These are phyloP conservation scores for Lamprotornis superbus DNA, from an alignment of 2,113 vertebrate species.

Conservation along the genomic window DNA sequence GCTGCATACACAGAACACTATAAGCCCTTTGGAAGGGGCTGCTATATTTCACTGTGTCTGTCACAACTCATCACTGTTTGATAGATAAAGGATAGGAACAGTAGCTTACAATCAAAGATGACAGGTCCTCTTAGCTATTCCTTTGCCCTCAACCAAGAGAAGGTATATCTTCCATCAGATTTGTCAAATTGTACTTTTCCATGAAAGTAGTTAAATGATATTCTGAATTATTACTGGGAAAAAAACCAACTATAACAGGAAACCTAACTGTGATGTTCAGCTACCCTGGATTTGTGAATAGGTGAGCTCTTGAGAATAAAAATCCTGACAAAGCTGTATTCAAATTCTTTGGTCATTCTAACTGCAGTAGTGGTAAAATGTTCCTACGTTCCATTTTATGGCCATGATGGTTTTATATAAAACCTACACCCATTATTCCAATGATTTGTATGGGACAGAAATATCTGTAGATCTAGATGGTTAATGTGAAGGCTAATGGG, in stretches of 20 bases:
- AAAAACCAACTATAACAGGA: background rate
- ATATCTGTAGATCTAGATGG: background rate
- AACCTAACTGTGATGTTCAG: background rate
- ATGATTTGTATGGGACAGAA: background rate
- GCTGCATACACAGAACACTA: background rate
- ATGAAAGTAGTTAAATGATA: background rate
- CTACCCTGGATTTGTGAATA: background rate
- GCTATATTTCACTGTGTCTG: background rate
- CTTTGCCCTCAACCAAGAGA: background rate
- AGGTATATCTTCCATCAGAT: background rate
- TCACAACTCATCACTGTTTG: background rate
- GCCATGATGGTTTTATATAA: background rate
- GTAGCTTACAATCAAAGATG: background rate
- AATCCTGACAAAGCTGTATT: background rate
- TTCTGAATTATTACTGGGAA: background rate
- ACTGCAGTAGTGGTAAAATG: background rate
- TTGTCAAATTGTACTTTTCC: background rate
- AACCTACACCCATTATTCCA: background rate
- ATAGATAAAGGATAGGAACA: background rate
- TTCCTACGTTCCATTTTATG: background rate
- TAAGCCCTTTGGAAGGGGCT: background rate
- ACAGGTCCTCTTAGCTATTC: background rate
- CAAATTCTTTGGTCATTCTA: background rate
- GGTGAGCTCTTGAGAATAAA: background rate
- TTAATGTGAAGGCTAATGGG: slow-evolving; percentile 9